Evolutionary conservation across 2,113 vertebrate genomes (phyloP).

Genomic region (Mionectes macconnelli): DNA sequence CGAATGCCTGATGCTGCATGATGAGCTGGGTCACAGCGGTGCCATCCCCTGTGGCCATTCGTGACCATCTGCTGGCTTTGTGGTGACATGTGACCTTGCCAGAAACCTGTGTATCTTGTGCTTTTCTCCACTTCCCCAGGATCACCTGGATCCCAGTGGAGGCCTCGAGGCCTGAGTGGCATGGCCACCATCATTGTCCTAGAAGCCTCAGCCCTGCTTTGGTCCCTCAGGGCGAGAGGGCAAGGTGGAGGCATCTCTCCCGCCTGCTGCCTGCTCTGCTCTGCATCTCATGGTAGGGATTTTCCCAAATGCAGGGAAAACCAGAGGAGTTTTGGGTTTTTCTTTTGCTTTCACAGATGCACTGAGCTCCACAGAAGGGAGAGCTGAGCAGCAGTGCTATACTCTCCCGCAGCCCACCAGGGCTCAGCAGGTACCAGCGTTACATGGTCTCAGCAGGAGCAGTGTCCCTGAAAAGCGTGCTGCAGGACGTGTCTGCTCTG

Average conservation of each 20-base stretch:
- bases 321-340: neutral
- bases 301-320: neutral
- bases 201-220: neutral
- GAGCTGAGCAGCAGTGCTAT: neutral
- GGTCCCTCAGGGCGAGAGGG: rapidly evolving
- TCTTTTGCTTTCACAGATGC: neutral
- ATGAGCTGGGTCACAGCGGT: neutral
- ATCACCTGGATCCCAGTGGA: neutral
- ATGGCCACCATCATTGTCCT: rapidly evolving
- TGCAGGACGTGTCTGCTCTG: rapidly evolving
- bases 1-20: rapidly evolving
- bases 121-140: neutral
- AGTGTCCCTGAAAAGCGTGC: neutral
- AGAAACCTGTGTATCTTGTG: neutral
- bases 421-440: rapidly evolving
- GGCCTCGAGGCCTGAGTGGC: neutral
- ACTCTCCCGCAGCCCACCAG: rapidly evolving
- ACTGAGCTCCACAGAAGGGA: neutral
- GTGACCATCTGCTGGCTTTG: neutral
- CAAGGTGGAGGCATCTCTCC: neutral
- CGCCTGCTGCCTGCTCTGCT: neutral
- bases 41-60: rapidly evolving
- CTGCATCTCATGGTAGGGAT: neutral
- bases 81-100: rapidly evolving
- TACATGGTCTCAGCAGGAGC: rapidly evolving